Evolutionary conservation across 2,888 invertebrate species (phyloP).

Genomic region (Bimastos eiseni): DNA sequence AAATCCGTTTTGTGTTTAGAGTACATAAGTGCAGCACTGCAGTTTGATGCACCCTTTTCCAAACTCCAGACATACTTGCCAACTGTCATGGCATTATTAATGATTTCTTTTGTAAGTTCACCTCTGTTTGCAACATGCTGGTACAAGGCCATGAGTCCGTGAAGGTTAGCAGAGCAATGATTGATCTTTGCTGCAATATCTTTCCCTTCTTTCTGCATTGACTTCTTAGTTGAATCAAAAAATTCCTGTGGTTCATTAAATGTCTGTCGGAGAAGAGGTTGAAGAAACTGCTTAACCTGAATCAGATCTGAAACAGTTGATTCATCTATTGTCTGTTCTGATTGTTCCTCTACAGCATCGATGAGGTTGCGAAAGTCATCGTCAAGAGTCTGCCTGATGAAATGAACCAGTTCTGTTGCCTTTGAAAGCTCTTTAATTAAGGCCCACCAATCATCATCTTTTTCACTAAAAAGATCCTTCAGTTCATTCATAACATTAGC

Average conservation of each 20-base stretch:
- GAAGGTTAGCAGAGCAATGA: not conserved
- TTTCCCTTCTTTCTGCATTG: conserved; percentile 15
- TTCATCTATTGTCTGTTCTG: conserved; percentile 18
- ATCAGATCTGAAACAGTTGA: not conserved
- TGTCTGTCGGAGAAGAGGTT: not conserved
- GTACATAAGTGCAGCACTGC: not conserved
- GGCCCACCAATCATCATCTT: not conserved
- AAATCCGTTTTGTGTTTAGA: not conserved
- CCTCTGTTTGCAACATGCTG: conserved; percentile 21
- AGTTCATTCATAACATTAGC: not conserved
- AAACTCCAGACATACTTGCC: conserved; percentile 7
- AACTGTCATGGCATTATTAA: not conserved
- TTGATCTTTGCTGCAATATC: not conserved
- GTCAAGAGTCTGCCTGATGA: not conserved
- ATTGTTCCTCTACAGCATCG: conserved; percentile 15
- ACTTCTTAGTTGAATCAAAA: not conserved
- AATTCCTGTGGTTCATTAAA: not conserved
- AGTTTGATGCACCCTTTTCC: not conserved
- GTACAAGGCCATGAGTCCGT: not conserved
- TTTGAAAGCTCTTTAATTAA: not conserved
- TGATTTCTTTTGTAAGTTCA: not conserved
- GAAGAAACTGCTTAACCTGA: not conserved
- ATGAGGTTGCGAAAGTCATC: conserved; percentile 22
- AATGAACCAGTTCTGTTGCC: not conserved
- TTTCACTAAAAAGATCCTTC: not conserved